These are phyloP conservation scores for Nomada flava DNA, from an alignment of 2,888 invertebrate genomes.

Conservation along the genomic window DNA sequence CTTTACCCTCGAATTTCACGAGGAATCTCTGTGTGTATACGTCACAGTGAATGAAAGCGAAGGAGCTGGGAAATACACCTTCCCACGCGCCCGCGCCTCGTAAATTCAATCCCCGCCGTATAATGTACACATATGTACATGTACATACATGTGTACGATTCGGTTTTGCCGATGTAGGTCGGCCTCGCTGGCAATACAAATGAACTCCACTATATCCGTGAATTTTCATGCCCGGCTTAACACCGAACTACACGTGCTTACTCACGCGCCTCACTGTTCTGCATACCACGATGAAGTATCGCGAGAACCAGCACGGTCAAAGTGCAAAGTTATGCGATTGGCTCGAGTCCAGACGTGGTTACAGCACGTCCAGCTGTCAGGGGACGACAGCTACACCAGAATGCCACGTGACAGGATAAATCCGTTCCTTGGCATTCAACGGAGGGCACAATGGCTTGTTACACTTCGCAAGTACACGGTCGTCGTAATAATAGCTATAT, in stretches of 20 bases:
- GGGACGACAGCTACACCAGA: conserved; percentile 57
- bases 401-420: conserved; percentile 66
- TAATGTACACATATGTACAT: conserved; percentile 17
- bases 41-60: not conserved
- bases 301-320: conserved; percentile 50
- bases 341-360: conserved; percentile 55
- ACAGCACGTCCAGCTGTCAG: conserved; percentile 56
- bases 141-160: conserved; percentile 11
- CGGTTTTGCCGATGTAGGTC: conserved; percentile 37
- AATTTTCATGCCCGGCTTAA: conserved; percentile 32
- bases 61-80: conserved; percentile 31
- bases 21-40: not conserved
- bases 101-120: conserved; percentile 42
- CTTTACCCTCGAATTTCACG: not conserved
- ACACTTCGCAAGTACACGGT: conserved; percentile 35
- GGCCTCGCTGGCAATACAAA: not conserved
- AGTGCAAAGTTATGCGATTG: conserved; percentile 64
- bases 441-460: conserved; percentile 53
- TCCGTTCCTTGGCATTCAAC: conserved; percentile 48
- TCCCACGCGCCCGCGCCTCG: conserved; percentile 67
- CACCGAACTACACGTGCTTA: conserved; percentile 45
- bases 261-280: conserved; percentile 27
- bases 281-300: conserved; percentile 46
- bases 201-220: not conserved
- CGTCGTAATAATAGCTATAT: conserved; percentile 44